Conservation (phyloP, 2,113 vertebrate species). For the Jacana jacana region DNA sequence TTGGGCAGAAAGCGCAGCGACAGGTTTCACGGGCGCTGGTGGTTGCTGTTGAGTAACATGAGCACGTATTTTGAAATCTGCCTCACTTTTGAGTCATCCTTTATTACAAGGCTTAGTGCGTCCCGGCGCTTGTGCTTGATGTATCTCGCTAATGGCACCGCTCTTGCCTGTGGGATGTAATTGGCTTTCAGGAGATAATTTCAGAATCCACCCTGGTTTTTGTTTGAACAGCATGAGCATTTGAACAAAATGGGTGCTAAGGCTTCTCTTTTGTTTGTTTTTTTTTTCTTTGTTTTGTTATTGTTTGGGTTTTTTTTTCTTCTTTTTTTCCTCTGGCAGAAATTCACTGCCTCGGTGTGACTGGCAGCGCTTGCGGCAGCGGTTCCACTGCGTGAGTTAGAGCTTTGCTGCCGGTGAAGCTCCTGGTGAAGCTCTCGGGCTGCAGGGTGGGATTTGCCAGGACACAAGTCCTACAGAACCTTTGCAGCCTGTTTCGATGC, state of each 20-base stretch:
- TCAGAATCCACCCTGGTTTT: constrained; percentile 46
- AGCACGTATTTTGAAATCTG: constrained; percentile 43
- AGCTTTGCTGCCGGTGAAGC: constrained; percentile 17
- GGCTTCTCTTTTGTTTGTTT: too few relatives aligned
- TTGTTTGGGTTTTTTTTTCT: too few relatives aligned
- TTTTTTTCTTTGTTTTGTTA: too few relatives aligned
- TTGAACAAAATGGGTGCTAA: constrained; percentile 28
- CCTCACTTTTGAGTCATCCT: constrained; percentile 54
- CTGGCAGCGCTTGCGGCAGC: background rate
- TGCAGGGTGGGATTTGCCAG: background rate
- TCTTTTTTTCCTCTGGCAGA: constrained; percentile 37
- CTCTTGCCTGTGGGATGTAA: constrained; percentile 53
- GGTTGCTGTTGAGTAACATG: constrained; percentile 38
- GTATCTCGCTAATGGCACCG: constrained; percentile 50
- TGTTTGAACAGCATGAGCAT: constrained; percentile 15
- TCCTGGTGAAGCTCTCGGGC: too few relatives aligned
- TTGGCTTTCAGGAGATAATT: constrained; percentile 55
- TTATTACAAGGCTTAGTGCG: constrained; percentile 39
- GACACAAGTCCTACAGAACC: background rate
- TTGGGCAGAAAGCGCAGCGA: background rate
- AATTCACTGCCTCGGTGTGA: background rate
- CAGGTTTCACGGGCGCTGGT: constrained; percentile 47
- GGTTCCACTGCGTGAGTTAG: constrained; percentile 21
- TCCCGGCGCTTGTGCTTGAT: constrained; percentile 36
- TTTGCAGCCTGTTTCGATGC: background rate